A percentile compares a stretch with the other conserved stretches of the same genome.
Conservation (phyloP, 2,113 vertebrate genomes). For the Eublepharis macularius region DNA sequence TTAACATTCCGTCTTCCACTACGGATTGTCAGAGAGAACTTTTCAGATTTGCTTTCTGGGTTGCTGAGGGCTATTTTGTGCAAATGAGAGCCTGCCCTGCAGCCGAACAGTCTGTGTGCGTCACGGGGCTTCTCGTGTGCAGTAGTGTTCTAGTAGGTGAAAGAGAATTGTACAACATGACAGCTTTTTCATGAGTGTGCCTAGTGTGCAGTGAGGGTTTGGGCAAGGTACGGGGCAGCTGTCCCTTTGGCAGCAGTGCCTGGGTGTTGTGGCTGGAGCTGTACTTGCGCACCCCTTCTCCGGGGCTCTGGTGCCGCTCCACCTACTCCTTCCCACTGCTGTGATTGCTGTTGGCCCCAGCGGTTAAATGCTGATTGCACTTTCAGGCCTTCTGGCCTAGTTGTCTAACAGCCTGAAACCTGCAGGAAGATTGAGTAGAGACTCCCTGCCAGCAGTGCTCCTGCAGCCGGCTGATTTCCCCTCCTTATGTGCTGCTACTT, state of each 20-base stretch:
- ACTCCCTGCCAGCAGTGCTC: slow-evolving; percentile 35
- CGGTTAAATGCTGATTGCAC: background rate
- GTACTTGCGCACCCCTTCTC: background rate
- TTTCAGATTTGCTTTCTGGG: background rate
- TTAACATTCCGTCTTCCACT: background rate
- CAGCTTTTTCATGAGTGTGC: background rate
- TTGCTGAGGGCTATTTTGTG: background rate
- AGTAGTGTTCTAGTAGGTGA: background rate
- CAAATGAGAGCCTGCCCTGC: background rate
- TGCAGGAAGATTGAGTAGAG: background rate
- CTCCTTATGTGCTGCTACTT: background rate
- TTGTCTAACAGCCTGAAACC: background rate
- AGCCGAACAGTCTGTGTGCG: background rate
- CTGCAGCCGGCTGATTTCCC: slow-evolving; percentile 28
- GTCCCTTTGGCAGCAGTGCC: background rate
- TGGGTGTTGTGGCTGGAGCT: background rate
- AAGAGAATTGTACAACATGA: background rate
- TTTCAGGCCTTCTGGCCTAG: slow-evolving; percentile 2
- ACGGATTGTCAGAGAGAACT: background rate
- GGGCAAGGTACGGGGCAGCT: background rate
- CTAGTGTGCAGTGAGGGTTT: background rate
- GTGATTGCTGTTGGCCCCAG: slow-evolving; percentile 9
- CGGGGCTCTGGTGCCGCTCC: background rate
- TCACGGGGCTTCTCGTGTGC: background rate
- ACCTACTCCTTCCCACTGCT: slow-evolving; percentile 17